Conservation (phyloP, 2,888 invertebrate species). For the Apocheima hispidaria region DNA sequence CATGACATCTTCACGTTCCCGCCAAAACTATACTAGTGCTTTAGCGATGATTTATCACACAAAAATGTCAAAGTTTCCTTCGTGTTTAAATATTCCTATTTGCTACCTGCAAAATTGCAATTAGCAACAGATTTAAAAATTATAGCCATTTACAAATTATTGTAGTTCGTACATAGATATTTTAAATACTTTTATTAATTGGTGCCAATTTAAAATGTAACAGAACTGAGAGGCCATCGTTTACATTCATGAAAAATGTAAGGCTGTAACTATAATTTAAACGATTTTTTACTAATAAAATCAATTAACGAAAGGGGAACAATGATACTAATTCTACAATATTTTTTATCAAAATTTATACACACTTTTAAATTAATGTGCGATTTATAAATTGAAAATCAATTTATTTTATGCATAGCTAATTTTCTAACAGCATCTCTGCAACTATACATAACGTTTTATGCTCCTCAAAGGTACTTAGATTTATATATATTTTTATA, state of each 20-base stretch:
- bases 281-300: conserved; percentile 47
- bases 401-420: conserved; percentile 26
- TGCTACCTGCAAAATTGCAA: conserved; percentile 2
- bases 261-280: conserved; percentile 46
- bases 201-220: conserved; percentile 69
- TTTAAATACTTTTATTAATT: conserved; percentile 52
- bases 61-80: conserved; percentile 32
- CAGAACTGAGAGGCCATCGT: conserved; percentile 52
- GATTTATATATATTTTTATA: background rate
- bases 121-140: background rate
- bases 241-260: conserved; percentile 48
- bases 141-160: conserved; percentile 25
- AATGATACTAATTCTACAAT: conserved; percentile 64
- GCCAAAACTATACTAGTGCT: too few relatives aligned
- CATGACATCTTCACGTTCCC: too few relatives aligned
- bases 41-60: conserved; percentile 10
- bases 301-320: conserved; percentile 75
- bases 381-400: conserved; percentile 39
- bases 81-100: conserved; percentile 18
- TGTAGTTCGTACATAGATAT: conserved; percentile 48
- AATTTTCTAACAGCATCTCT: conserved; percentile 8
- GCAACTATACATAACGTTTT: conserved; percentile 1
- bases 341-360: conserved; percentile 46
- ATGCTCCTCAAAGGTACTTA: conserved; percentile 1
- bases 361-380: conserved; percentile 16